Conservation (phyloP, 2,888 invertebrate species). For the Drosophila affinis region DNA sequence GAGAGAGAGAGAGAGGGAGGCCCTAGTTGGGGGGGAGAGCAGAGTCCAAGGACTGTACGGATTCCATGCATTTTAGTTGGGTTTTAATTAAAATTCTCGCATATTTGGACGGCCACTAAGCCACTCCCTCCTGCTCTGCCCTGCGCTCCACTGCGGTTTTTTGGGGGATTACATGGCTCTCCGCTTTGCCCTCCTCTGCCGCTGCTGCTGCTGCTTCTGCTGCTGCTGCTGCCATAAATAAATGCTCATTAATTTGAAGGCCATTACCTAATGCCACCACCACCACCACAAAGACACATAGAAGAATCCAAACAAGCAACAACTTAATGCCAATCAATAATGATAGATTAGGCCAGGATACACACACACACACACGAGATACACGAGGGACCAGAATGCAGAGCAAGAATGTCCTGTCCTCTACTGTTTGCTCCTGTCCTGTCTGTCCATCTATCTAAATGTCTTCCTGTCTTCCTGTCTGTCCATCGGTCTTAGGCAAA, state of each 20-base stretch:
- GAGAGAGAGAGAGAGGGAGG: too few species aligned
- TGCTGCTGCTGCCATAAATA: slow-evolving; percentile 53
- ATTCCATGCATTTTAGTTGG: slow-evolving; percentile 39
- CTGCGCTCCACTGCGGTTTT: not conserved
- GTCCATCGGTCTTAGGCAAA: slow-evolving; percentile 44
- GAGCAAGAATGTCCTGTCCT: not conserved
- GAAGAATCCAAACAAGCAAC: not conserved
- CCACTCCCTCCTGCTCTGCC: slow-evolving; percentile 11
- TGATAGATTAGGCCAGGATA: slow-evolving; percentile 76
- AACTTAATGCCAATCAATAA: slow-evolving; percentile 73
- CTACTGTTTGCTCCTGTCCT: not conserved
- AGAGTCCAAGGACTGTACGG: slow-evolving; percentile 1
- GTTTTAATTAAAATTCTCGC: slow-evolving; percentile 44
- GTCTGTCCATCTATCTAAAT: slow-evolving; percentile 41
- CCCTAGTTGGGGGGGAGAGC: too few species aligned
- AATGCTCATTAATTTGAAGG: slow-evolving; percentile 59
- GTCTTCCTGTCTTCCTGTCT: slow-evolving; percentile 3
- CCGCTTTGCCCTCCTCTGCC: not conserved
- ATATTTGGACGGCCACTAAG: slow-evolving; percentile 38
- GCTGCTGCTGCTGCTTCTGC: not conserved
- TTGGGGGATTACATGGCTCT: slow-evolving; percentile 19
- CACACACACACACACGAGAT: too few species aligned
- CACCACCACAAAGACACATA: not conserved
- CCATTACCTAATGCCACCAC: slow-evolving; percentile 56
- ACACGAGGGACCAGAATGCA: not conserved